Percentiles rank a stretch among this genome's conserved stretches.
Evolutionary conservation across 2,113 vertebrate genomes (phyloP).

Genomic region (Carassius carassius): DNA sequence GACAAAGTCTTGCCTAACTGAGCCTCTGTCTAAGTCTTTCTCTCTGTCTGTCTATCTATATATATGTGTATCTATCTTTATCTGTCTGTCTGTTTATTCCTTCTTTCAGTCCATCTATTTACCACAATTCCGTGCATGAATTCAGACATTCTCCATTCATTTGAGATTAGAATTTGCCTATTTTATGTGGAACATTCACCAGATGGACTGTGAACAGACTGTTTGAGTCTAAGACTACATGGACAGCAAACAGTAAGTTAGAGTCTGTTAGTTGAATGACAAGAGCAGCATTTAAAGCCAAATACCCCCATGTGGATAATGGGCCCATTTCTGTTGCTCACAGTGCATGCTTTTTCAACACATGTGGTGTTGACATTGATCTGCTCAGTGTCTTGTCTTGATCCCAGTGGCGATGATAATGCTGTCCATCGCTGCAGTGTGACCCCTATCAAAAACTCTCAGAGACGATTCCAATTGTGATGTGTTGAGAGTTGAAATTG

Average conservation of each 20-base stretch:
- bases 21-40: no score
- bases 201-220: neutral
- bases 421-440: neutral
- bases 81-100: no score
- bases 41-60: neutral
- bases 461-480: neutral
- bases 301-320: conserved; percentile 17
- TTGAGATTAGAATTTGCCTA: neutral
- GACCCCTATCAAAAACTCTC: conserved; percentile 2
- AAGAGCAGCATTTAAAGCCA: neutral
- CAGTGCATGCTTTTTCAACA: neutral
- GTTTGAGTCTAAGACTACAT: neutral
- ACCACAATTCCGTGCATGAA: neutral
- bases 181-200: neutral
- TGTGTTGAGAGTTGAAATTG: conserved; percentile 19
- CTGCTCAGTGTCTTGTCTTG: neutral
- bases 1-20: neutral
- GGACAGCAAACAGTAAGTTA: neutral
- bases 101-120: no score
- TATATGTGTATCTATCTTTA: neutral
- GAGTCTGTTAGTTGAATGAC: neutral
- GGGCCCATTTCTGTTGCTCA: neutral
- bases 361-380: neutral
- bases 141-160: neutral
- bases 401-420: neutral